These are phyloP conservation scores for Eupithecia dodoneata DNA, from an alignment of 2,888 invertebrate genomes.

Conservation along the genomic window DNA sequence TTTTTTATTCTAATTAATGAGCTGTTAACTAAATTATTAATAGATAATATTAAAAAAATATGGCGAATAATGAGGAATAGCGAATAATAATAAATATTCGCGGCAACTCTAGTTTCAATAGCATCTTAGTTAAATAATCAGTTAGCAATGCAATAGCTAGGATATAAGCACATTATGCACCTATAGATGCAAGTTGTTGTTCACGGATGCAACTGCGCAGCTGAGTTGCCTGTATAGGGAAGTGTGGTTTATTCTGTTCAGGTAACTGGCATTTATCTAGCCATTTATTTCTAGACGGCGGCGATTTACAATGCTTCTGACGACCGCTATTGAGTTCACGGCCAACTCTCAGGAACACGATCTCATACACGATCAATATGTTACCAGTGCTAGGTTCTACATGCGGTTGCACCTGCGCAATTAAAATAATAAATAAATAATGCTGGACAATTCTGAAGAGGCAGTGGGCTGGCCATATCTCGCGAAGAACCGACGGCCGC, in stretches of 20 bases:
- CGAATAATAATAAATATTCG: too few species aligned
- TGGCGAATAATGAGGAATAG: too few species aligned
- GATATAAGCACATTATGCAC: not conserved
- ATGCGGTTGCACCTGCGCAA: constrained; percentile 6
- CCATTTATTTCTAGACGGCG: constrained; percentile 47
- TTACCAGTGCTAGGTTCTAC: constrained; percentile 35
- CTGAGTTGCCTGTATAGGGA: constrained; percentile 43
- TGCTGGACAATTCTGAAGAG: too few species aligned
- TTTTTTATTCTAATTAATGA: too few species aligned
- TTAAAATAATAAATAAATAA: not conserved
- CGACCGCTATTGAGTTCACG: constrained; percentile 67
- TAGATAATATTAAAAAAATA: too few species aligned
- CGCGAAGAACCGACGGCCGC: too few species aligned
- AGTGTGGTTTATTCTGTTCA: constrained; percentile 54
- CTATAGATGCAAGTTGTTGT: not conserved
- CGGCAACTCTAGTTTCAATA: too few species aligned
- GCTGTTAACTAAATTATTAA: too few species aligned
- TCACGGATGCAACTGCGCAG: constrained; percentile 38
- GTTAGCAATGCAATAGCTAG: not conserved
- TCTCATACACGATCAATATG: constrained; percentile 52
- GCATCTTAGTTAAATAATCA: not conserved
- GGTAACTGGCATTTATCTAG: constrained; percentile 55
- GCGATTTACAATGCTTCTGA: constrained; percentile 60
- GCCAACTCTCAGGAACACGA: constrained; percentile 58
- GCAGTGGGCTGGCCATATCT: too few species aligned